Evolutionary conservation across 2,797 vertebrate species (phyloP), one percentile per base, ranked within the genome.

Genomic region (Alca torda): DNA sequence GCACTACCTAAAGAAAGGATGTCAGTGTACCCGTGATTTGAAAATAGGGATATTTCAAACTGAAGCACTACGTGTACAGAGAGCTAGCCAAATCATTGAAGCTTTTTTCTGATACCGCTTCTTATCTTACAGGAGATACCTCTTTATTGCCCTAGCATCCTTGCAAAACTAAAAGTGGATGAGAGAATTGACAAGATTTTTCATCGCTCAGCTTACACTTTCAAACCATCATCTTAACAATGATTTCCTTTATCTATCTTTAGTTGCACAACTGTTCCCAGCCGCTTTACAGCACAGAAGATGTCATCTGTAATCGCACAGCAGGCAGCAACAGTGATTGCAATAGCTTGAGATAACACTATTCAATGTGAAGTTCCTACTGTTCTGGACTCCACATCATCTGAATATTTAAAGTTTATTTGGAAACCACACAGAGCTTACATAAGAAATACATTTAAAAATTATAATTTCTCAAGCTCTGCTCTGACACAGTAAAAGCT

Each of bases 111-210:
- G 35, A n/a, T 69, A 43, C 12, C 56, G 48, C 67, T 88, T 56
- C 65, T 85, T 74, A 84, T 69, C 70, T 92, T 73, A 65, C 25
- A 82, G 25, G 50, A 78, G 15, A 13, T 48, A 54, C 14, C 54
- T 87, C 35, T 84, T 92, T 93, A 87, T 51, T 73, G 74, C 56
- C 60, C 28, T 56, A 46, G 57, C 41, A 81, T 65, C 37, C 80
- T 65, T 87, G 64, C 15, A 87, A 73, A 92, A 90, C 63, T 43
- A 69, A 93, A 85, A 89, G 9, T 2, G 30, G 54, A 81, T 54
- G 30, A 93, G 75, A 90, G 46, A 88, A 90, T 56, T 82, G 80
- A 79, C 64, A 70, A 63, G 74, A 90, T 87, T 88, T 95, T 94
- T 90, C 70, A 86, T 76, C 86, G 57, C 60, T 79, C 37, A 75